phyloP scores from a whole-genome alignment of 2,797 vertebrate species.

The Enteromius trimaculatus region DNA sequence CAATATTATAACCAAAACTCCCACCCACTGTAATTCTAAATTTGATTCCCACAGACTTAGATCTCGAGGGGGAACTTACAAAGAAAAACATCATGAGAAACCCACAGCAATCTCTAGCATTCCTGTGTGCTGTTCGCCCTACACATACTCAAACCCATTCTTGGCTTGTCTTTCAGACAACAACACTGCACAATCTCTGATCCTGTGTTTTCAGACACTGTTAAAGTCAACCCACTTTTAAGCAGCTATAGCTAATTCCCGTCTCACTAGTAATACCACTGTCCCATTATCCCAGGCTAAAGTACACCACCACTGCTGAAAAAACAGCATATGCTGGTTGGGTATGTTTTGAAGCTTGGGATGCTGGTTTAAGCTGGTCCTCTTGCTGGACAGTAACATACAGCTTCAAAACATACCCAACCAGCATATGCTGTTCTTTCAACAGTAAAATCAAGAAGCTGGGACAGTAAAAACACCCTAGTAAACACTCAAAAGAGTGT shows the following conservation, averaged over 20 bases:
- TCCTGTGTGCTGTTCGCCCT: not conserved
- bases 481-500: slow-evolving; percentile 3
- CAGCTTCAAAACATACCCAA: no score
- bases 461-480: not conserved
- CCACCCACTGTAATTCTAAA: not conserved
- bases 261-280: not conserved
- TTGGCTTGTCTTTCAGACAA: slow-evolving; percentile 8
- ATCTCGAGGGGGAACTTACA: slow-evolving; percentile 14
- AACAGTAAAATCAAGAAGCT: not conserved
- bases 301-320: not conserved
- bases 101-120: slow-evolving; percentile 2
- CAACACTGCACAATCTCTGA: not conserved
- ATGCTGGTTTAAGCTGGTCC: no score
- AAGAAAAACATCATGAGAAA: slow-evolving; percentile 33
- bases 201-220: not conserved
- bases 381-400: no score
- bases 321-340: no score
- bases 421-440: no score
- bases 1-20: not conserved
- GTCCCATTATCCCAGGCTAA: not conserved
- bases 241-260: not conserved
- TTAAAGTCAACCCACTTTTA: slow-evolving; percentile 2
- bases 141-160: not conserved
- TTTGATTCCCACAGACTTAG: not conserved
- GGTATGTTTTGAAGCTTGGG: no score